Evolutionary conservation across 2,113 vertebrate genomes (phyloP).

Genomic region (Eulemur macaco): DNA sequence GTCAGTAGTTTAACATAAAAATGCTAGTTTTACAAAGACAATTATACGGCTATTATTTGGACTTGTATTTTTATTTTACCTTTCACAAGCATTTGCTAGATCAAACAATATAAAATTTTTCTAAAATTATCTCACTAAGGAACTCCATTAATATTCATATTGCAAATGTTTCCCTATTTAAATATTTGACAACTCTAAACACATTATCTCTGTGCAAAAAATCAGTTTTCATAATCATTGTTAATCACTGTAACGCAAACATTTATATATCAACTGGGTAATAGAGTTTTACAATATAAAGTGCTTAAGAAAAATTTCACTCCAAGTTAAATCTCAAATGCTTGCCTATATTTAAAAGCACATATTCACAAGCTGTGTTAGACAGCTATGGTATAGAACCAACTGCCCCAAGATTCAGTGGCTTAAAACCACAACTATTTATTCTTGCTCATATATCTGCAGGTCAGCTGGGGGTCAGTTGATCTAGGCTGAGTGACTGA

Average conservation of each 20-base stretch:
- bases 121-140: conserved; percentile 8
- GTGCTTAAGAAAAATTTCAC: not conserved
- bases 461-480: not conserved
- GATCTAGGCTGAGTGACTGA: not conserved
- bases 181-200: conserved; percentile 14
- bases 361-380: not conserved
- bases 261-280: not conserved
- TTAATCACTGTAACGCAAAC: not conserved
- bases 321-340: not conserved
- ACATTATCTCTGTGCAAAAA: not conserved
- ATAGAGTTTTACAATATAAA: conserved; percentile 1
- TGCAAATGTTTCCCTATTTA: not conserved
- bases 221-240: not conserved
- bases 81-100: not conserved
- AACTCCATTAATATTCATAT: not conserved
- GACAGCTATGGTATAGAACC: not conserved
- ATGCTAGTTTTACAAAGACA: not conserved
- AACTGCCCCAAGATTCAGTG: not conserved
- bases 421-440: conserved; percentile 10
- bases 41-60: not conserved
- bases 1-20: not conserved
- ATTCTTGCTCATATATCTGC: not conserved
- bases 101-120: conserved; percentile 11
- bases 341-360: conserved; percentile 4
- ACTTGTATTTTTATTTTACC: not conserved